Evolutionary conservation across 2,888 invertebrate species (phyloP), one percentile per base, ranked within the genome.

Genomic region (Maniola hyperantus): DNA sequence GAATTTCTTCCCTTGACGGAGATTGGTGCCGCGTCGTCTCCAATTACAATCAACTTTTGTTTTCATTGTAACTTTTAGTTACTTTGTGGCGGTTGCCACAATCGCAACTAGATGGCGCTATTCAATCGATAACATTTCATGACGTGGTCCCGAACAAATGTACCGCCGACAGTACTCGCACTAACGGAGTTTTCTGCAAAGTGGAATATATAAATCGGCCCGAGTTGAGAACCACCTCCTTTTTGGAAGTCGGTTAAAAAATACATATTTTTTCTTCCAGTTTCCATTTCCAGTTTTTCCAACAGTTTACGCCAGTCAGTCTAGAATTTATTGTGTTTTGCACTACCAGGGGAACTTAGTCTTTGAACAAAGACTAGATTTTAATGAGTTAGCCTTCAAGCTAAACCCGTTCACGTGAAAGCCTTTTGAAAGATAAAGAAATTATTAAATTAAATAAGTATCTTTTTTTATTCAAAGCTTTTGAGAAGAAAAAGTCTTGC

Each of bases 1-100:
- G 79, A 83, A 81, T 76, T 76, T 76, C 71, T 58, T 50, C 34
- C 53, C 20, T 18, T 5, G 13, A 48, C 59, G 15, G 20, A 11
- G 54, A 13, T 36, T 33, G 34, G 18, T 18, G 46, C 36, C 50
- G 42, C 62, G 58, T 54, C 59, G 42, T 46, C 44, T 57, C 42
- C 54, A 26, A 65, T 59, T 63, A 55, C 54, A 13, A 6, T 6
- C 50, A 13, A 6, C 20, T 51, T 11, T 51, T 26, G 26, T 51
- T 51, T 51, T 11, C 11, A 48, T 48, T 55, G 15, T 20, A 6
- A 57, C 18, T 57, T 42, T 39, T 57, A 57, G 20, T 57, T 42
- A 26, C 26, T 26, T 26, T 4, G 4, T 26, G n/a, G n/a, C n/a
- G n/a, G n/a, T n/a, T n/a, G n/a, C n/a, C n/a, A n/a, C n/a, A n/a